Evolutionary conservation across 2,797 vertebrate genomes (phyloP).

Genomic region (Geotria australis): DNA sequence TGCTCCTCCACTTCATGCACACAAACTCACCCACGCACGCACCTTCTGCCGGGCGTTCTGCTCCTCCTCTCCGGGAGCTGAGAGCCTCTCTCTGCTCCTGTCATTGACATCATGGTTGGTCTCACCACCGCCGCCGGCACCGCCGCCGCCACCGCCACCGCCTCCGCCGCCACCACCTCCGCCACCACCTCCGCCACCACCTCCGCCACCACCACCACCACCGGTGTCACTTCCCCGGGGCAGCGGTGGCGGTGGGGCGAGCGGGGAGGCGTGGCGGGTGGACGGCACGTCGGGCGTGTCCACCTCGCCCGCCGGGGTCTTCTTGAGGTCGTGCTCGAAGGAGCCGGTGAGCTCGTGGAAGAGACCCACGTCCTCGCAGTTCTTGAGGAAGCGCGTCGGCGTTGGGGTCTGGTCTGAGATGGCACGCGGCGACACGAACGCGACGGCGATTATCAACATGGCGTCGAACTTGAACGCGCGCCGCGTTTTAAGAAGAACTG

Average conservation of each 20-base stretch:
- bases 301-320: conserved; percentile 49
- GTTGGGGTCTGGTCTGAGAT: conserved; percentile 77
- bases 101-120: background rate
- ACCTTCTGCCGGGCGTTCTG: background rate
- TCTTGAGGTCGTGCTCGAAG: conserved; percentile 77
- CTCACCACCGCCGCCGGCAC: background rate
- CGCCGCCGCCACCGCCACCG: background rate
- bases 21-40: background rate
- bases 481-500: too few species aligned
- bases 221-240: too few species aligned
- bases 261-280: too few species aligned
- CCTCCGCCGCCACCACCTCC: background rate
- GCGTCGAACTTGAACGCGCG: too few species aligned
- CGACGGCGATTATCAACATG: too few species aligned
- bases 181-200: background rate
- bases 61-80: background rate
- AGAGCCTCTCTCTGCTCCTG: background rate
- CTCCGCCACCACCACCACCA: background rate
- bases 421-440: background rate
- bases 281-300: conserved; percentile 4
- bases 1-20: background rate
- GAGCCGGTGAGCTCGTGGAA: conserved; percentile 77
- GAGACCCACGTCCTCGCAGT: conserved; percentile 87
- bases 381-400: conserved; percentile 84
- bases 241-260: too few species aligned